phyloP scores from a whole-genome alignment of 2,113 vertebrate genomes.

The Carettochelys insculpta region DNA sequence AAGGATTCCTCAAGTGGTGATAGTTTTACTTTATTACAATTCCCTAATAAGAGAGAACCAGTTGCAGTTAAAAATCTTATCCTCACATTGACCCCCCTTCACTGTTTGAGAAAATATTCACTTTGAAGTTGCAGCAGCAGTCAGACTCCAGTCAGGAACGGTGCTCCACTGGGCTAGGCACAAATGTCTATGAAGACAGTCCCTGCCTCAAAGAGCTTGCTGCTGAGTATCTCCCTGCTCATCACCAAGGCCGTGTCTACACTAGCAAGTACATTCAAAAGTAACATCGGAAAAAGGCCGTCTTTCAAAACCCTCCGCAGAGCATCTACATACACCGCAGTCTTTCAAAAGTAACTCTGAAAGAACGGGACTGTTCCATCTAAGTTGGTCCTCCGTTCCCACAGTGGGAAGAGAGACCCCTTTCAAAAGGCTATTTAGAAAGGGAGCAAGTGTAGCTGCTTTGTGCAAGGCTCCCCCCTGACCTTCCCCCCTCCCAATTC shows the following conservation, averaged over 20 bases:
- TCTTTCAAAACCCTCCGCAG: too few relatives aligned
- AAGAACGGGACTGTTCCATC: too few relatives aligned
- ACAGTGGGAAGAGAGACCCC: too few relatives aligned
- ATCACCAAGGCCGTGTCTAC: neutral
- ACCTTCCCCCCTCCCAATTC: too few relatives aligned
- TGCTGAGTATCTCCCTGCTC: neutral
- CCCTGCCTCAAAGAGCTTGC: neutral
- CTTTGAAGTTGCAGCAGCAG: neutral
- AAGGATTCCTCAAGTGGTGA: neutral
- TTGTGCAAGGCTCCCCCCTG: too few relatives aligned
- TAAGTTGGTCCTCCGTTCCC: too few relatives aligned
- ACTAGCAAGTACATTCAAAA: too few relatives aligned
- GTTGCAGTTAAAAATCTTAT: neutral
- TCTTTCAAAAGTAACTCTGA: too few relatives aligned
- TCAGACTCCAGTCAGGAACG: neutral
- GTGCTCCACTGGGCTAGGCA: neutral
- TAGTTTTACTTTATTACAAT: neutral
- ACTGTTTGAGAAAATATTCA: neutral
- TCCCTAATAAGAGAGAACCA: neutral
- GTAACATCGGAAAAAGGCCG: too few relatives aligned
- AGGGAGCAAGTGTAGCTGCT: too few relatives aligned
- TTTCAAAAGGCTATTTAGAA: too few relatives aligned
- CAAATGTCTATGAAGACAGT: neutral
- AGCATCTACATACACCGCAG: too few relatives aligned
- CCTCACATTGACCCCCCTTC: neutral